Base-by-base conservation (phyloP, 2,113 vertebrate genomes). In the Carollia perspicillata region DNA sequence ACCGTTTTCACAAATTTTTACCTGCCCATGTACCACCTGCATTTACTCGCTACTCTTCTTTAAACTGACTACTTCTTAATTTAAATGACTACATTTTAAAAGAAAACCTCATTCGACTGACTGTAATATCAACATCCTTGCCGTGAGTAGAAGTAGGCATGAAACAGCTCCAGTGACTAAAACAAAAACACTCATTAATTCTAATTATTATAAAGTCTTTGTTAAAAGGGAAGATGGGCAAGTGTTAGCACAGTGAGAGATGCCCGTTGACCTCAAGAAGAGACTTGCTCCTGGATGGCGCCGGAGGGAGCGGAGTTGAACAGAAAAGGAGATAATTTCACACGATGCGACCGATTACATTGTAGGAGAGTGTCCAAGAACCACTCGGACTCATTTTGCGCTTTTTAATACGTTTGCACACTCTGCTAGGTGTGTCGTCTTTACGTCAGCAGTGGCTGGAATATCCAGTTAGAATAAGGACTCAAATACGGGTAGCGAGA, bases 1-100 rank as follows among this genome's bases (percentile, higher is more conserved):
- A 83, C 1, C 1, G 33, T 65, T 65, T 33, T 66, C 53, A 35
- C 0, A 6, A 28, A 44, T 78, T 55, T 78, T 63, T 14, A 78
- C 18, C 17, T 66, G 60, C 28, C 40, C 2, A 0, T 1, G n/a
- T 5, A 44, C 5, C n/a, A 51, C 11, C 20, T 79, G 30, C 37
- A 84, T 69, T 74, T 53, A 85, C 6, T 47, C 35, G 42, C 72
- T 40, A 20, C 90, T 40, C 88, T 84, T 35, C 66, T 89, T 55
- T 53, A 89, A 44, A 47, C 17, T 68, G 78, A 69, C 53, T 9
- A 5, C 5, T 53, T 71, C 78, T 84, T 89, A 51, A 77, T 6
- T 94, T 40, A 60, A 69, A 69, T 66, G 33, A 35, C 26, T n/a
- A 51, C 58, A 69, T 44, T 80, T 94, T 47, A 66, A 66, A 79